phyloP scores from a whole-genome alignment of 2,113 vertebrate species.

The Potamarius usumacintae region DNA sequence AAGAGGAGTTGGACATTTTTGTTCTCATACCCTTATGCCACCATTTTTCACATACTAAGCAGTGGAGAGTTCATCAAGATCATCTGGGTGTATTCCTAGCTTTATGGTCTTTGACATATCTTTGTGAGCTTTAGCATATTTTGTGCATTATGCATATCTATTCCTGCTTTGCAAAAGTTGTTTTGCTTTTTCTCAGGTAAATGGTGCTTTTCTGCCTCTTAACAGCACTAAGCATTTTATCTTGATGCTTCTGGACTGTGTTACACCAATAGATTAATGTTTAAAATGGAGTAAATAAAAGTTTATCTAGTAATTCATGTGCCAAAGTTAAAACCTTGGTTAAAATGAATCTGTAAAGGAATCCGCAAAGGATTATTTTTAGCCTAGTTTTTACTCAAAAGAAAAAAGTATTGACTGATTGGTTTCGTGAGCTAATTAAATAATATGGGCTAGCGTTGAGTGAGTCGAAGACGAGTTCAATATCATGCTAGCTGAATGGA shows the following conservation, averaged over 20 bases:
- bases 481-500: too few relatives aligned
- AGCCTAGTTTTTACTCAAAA: neutral
- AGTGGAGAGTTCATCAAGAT: neutral
- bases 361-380: neutral
- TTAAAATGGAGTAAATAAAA: neutral
- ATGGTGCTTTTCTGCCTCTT: neutral
- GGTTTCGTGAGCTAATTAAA: neutral
- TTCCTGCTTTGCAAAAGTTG: neutral
- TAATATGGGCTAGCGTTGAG: too few relatives aligned
- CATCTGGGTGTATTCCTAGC: too few relatives aligned
- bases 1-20: neutral
- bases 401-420: neutral
- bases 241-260: neutral
- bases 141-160: neutral
- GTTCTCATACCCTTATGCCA: neutral
- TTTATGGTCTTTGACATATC: neutral
- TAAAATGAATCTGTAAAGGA: neutral
- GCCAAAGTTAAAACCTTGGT: neutral
- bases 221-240: neutral
- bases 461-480: too few relatives aligned
- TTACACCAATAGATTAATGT: neutral
- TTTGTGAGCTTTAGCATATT: conserved; percentile 8
- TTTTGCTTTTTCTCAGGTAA: neutral
- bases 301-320: neutral
- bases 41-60: neutral